These are phyloP conservation scores for Xanthia togata DNA, from an alignment of 2,888 invertebrate genomes.

Conservation along the genomic window DNA sequence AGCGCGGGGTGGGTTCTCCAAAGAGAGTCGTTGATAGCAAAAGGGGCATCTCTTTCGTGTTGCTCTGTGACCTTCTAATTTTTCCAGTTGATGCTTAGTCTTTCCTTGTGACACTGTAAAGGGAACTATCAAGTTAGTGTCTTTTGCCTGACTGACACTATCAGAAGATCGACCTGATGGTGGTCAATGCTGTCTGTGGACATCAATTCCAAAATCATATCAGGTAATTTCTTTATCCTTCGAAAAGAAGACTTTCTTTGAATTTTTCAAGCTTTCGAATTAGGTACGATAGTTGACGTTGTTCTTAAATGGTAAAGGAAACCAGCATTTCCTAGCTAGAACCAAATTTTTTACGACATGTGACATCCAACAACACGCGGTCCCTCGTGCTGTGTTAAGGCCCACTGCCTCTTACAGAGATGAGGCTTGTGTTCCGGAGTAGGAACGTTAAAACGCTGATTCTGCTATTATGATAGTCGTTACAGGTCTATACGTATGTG, in stretches of 20 bases:
- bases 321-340: neutral
- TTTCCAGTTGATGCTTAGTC: slow-evolving; percentile 12
- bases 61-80: neutral
- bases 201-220: neutral
- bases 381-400: neutral
- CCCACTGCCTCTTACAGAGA: neutral
- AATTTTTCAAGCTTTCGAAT: neutral
- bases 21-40: slow-evolving; percentile 1
- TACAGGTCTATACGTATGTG: neutral
- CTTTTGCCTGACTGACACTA: neutral
- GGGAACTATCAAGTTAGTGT: neutral
- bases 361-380: neutral
- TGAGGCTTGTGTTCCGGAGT: neutral
- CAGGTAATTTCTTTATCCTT: neutral
- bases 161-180: neutral
- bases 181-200: neutral
- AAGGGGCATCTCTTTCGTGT: slow-evolving; percentile 12
- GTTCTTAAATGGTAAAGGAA: neutral
- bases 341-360: neutral
- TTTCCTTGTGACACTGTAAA: neutral
- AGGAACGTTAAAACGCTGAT: neutral
- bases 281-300: neutral
- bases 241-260: neutral
- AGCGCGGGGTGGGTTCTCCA: neutral
- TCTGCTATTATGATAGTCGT: too few species aligned